Conservation (phyloP, 1,140 invertebrate genomes). For the Diachasmimorpha longicaudata region DNA sequence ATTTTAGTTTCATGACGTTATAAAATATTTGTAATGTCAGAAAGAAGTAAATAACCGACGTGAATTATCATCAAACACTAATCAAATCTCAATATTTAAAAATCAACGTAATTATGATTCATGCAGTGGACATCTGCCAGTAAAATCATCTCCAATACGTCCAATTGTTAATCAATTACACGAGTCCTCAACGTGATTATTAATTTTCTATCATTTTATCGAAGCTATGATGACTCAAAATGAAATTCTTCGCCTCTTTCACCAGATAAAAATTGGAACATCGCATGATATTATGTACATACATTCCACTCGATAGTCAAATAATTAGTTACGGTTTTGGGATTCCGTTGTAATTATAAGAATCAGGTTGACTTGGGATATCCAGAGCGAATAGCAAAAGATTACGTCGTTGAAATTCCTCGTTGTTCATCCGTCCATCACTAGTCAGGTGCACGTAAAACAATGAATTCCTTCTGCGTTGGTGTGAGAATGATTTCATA, state of each 20-base stretch:
- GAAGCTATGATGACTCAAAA: no score
- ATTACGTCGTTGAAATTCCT: conserved; percentile 29
- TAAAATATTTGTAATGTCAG: neutral
- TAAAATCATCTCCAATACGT: neutral
- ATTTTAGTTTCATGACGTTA: no score
- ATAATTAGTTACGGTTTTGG: conserved; percentile 50
- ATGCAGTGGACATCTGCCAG: neutral
- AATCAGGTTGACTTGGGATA: conserved; percentile 45
- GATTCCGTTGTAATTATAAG: conserved; percentile 48
- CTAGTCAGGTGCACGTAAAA: neutral
- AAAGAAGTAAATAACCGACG: neutral
- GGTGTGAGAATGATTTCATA: no score
- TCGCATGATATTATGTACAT: neutral
- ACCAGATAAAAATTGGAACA: conserved; percentile 1
- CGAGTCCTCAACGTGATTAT: neutral
- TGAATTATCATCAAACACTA: neutral
- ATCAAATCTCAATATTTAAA: neutral
- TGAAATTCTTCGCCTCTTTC: neutral
- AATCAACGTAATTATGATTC: neutral
- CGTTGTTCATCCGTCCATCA: conserved; percentile 15
- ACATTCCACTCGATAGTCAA: conserved; percentile 12
- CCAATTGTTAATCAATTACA: neutral
- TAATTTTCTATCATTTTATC: no score
- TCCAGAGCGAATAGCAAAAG: conserved; percentile 45
- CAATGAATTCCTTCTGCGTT: neutral